These are phyloP conservation scores for Haliclystus octoradiatus DNA, from an alignment of 30 jellyfish, hydroid and myxozoan species.

Conservation along the genomic window DNA sequence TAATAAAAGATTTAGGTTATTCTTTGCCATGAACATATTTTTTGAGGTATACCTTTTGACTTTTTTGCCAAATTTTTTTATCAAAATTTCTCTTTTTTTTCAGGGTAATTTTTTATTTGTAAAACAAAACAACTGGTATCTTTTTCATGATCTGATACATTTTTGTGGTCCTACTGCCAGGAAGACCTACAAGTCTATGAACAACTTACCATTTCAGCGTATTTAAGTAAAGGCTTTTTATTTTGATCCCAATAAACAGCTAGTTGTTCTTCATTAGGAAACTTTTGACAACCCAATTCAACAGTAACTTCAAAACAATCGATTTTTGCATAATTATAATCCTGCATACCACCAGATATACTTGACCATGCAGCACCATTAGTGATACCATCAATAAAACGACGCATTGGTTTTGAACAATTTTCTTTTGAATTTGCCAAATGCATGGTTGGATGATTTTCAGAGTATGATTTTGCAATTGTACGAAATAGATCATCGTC, in stretches of 20 bases:
- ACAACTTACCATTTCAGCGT: slow-evolving; percentile 56
- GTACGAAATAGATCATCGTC: slow-evolving; percentile 97
- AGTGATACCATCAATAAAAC: slow-evolving; percentile 91
- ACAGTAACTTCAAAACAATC: slow-evolving; percentile 94
- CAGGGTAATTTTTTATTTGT: no score
- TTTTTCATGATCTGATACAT: no score
- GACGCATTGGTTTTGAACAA: slow-evolving; percentile 71
- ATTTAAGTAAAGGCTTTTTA: slow-evolving; percentile 60
- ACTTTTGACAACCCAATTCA: slow-evolving; percentile 87
- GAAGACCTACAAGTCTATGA: no score
- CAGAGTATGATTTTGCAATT: slow-evolving; percentile 94
- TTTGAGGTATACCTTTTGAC: no score
- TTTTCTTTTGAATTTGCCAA: slow-evolving; percentile 85
- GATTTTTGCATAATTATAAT: slow-evolving; percentile 77
- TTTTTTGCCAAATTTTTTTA: no score
- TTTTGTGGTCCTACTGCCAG: no score
- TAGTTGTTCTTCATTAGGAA: slow-evolving; percentile 55
- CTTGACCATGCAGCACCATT: slow-evolving; percentile 99
- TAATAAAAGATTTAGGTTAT: no score
- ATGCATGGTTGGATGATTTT: slow-evolving; percentile 98
- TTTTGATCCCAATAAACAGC: slow-evolving; percentile 75
- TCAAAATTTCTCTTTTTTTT: no score
- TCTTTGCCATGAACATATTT: no score
- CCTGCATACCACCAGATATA: slow-evolving; percentile 97
- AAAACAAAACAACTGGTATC: no score